A percentile compares a stretch with the other conserved stretches of the same genome.
Evolutionary conservation across 2,113 vertebrate species (phyloP).

Genomic region (Rana temporaria): DNA sequence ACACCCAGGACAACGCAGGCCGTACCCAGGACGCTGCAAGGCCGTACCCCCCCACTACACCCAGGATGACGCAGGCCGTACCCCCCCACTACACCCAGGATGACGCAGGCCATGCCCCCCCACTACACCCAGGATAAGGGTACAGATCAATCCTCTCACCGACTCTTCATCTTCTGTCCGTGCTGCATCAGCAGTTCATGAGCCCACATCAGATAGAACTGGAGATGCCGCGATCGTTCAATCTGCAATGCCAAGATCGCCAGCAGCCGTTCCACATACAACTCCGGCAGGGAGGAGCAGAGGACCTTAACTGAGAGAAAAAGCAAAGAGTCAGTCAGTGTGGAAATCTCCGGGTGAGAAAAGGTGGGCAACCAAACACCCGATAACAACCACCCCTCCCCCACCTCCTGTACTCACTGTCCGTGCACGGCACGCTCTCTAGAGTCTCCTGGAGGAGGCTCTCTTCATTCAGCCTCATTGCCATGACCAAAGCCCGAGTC

Average conservation of each 20-base stretch:
- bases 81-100: neutral
- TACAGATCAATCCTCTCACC: constrained; percentile 67
- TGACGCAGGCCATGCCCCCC: neutral
- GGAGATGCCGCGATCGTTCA: constrained; percentile 86
- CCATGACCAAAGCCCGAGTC: constrained; percentile 83
- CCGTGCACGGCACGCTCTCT: constrained; percentile 82
- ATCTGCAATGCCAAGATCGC: constrained; percentile 84
- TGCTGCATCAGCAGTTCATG: constrained; percentile 86
- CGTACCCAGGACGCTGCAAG: neutral
- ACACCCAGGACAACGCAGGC: too few species aligned
- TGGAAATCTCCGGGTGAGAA: too few species aligned
- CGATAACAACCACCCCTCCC: too few species aligned
- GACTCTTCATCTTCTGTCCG: constrained; percentile 90
- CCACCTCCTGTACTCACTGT: constrained; percentile 74
- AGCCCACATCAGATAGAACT: constrained; percentile 93
- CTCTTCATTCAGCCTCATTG: constrained; percentile 89
- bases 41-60: neutral
- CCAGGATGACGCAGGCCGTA: neutral
- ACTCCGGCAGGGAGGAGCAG: constrained; percentile 84
- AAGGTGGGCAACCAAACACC: neutral
- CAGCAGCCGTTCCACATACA: constrained; percentile 90
- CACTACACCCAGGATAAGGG: too few species aligned
- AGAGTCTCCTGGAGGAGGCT: constrained; percentile 85
- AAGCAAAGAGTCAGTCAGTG: neutral
- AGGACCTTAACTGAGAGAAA: constrained; percentile 80